Base-by-base conservation (phyloP, 2,113 vertebrate species). In the Rhombomys opimus region DNA sequence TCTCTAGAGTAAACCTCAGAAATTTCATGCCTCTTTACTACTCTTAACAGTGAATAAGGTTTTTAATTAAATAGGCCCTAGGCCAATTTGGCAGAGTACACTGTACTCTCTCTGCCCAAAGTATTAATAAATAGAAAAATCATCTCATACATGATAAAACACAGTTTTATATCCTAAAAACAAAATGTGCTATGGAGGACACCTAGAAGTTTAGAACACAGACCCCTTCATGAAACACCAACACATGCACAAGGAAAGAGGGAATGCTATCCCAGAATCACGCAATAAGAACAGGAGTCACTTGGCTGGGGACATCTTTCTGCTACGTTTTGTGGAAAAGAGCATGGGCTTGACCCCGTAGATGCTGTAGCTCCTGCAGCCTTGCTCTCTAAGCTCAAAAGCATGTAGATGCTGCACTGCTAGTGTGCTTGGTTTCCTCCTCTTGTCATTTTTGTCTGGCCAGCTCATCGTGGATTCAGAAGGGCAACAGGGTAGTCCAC, bases 351-450 rank as follows among this genome's bases (percentile, higher is more conserved):
- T 72, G 13, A 38, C 14, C 2, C 52, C n/a, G 67, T 23, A 35
- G 30, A 5, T 3, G 30, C 17, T 61, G 35, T 3, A 77, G 20
- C 27, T 12, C 12, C 41, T 5, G 6, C 1, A 23, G 0, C 13
- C n/a, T 57, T 5, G 38, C 0, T 54, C 5, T 1, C 7, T 61
- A 4, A 9, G 2, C 32, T 9, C 17, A 46, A 14, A 76, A 1
- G 2, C 15, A 22, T 59, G 13, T 5, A 1, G 0, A 0, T 2
- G 18, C 30, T 20, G 27, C 6, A 5, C 17, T 65, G 13, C 22
- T 63, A 15, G 57, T 57, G 32, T 35, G 17, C 2, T 80, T 80
- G 30, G 11, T n/a, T 41, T 15, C 35, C 18, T 41, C 0, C 13
- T 13, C 38, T 41, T 22, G 11, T 70, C 67, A 17, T 10, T 9